Evolutionary conservation across 1,140 invertebrate genomes (phyloP), one percentile per base, ranked within the genome.

Genomic region (Drosophila pachea): DNA sequence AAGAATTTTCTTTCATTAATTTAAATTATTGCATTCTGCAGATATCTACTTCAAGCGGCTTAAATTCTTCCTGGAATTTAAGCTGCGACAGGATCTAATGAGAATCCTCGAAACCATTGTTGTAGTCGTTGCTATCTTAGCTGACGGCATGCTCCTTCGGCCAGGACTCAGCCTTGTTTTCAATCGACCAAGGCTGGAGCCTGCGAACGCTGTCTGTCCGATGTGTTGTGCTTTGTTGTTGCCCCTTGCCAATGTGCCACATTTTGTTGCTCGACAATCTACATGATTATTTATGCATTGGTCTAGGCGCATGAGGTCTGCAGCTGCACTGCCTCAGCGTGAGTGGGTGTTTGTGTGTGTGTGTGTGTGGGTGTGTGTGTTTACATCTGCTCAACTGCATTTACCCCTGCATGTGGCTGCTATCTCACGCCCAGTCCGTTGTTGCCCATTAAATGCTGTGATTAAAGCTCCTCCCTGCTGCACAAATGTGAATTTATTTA

Each of bases 311-410:
- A 61, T 38, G 43, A 68, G 48, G 53, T 67, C 36, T 60, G 64
- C 45, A 69, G 79, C 52, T 78, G 67, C 61, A 67, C 58, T 83
- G 68, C 63, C 76, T 72, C 62, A 42, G 48, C 32, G 61, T 59
- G 22, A 22, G 35, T 76, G 67, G 61, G 22, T 52, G 31, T 11
- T 2, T 33, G 36, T 47, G 4, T 38, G 12, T 31, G 4, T 32
- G 8, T 53, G 5, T 14, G 29, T 53, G 14, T 32, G 29, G 1
- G 16, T 48, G n/a, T 48, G 4, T 53, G n/a, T 31, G 4, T 9
- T 7, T 38, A 5, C 31, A 14, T 31, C 12, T 53, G 1, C 38
- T 4, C 32, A 8, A 52, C 16, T 67, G 43, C 38, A 22, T 58
- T 64, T 58, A 60, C 38, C 45, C 66, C 75, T 45, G 45, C 64